Conservation (phyloP, 2,797 vertebrate species). For the Falco biarmicus region DNA sequence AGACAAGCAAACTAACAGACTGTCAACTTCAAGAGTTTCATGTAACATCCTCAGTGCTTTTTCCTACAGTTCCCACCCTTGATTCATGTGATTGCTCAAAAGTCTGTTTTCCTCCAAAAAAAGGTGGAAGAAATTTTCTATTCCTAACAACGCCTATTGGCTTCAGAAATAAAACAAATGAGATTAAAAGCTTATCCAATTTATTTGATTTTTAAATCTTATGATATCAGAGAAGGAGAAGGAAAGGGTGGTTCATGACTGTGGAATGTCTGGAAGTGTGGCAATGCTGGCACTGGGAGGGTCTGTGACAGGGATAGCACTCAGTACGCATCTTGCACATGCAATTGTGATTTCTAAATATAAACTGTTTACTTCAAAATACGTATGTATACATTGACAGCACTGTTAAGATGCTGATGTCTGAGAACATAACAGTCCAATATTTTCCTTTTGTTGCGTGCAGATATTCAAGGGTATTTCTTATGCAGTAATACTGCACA, state of each 20-base stretch:
- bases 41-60: background rate
- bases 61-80: background rate
- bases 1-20: background rate
- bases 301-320: background rate
- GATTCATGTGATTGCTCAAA: background rate
- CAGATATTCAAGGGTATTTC: background rate
- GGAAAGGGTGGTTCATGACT: background rate
- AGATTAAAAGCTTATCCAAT: background rate
- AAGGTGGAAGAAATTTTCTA: background rate
- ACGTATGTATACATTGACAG: background rate
- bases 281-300: background rate
- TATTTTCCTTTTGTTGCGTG: background rate
- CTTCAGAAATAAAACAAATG: background rate
- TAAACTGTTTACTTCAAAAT: background rate
- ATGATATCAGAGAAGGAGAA: background rate
- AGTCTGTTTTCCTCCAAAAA: background rate
- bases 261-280: background rate
- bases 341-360: constrained; percentile 27
- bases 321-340: background rate
- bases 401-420: background rate
- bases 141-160: background rate
- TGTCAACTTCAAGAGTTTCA: background rate
- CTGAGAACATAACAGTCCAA: background rate
- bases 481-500: background rate
- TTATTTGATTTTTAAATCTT: constrained; percentile 26